These are phyloP conservation scores for Salvelinus fontinalis DNA, from an alignment of 2,113 vertebrate genomes.

Conservation along the genomic window DNA sequence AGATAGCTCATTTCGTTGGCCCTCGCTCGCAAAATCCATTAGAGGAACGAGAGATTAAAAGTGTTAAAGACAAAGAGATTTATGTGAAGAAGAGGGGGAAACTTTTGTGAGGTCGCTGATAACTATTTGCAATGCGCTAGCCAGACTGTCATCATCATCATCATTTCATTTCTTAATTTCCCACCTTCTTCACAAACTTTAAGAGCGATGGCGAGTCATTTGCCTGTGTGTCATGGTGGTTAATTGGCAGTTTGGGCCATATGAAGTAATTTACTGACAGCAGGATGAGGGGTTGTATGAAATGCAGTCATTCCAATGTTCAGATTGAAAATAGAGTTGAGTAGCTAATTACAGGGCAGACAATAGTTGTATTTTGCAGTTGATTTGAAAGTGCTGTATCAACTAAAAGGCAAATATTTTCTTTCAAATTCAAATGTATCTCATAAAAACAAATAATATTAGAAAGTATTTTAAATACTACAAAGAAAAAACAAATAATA, in stretches of 20 bases:
- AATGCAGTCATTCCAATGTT: no score
- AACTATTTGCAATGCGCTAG: slow-evolving; percentile 9
- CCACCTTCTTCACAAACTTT: background rate
- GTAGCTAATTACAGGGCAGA: no score
- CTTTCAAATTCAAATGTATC: no score
- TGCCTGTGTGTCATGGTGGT: slow-evolving; percentile 3
- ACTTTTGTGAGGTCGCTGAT: slow-evolving; percentile 14
- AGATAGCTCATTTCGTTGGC: slow-evolving; percentile 11
- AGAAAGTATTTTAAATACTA: no score
- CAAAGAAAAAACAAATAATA: no score
- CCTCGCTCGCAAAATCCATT: slow-evolving; percentile 22
- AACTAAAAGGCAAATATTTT: no score
- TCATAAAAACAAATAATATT: no score
- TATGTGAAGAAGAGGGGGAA: background rate
- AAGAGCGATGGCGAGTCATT: background rate
- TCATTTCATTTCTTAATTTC: background rate
- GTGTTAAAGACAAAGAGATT: slow-evolving; percentile 40
- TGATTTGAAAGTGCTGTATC: no score
- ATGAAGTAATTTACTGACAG: no score
- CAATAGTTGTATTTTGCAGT: no score
- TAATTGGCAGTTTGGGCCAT: background rate
- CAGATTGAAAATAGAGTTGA: background rate
- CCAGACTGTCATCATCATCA: slow-evolving; percentile 5
- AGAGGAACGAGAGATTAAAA: slow-evolving; percentile 32
- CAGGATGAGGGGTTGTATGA: no score